Percentiles rank a stretch among this genome's conserved stretches.
Conservation (phyloP, 2,797 vertebrate species). For the Bovichtus diacanthus region DNA sequence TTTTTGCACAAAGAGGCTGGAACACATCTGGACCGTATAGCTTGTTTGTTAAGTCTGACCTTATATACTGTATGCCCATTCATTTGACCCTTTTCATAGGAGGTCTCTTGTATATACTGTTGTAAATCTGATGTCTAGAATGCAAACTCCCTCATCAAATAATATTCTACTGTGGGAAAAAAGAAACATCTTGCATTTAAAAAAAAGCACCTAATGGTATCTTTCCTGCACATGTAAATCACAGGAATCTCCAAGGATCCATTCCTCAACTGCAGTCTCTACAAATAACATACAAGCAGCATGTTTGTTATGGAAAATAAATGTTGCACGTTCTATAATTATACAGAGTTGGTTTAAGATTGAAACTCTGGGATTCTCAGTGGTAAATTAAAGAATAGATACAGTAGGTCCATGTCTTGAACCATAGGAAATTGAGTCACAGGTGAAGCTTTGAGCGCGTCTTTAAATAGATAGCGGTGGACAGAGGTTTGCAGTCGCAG, state of each 20-base stretch:
- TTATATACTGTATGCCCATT: not conserved
- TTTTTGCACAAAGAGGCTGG: not conserved
- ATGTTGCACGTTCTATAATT: not conserved
- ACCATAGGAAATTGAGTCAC: not conserved
- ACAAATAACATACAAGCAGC: not conserved
- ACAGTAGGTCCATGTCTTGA: not conserved
- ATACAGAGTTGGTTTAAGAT: not conserved
- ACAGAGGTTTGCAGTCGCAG: conserved; percentile 1
- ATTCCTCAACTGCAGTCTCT: not conserved
- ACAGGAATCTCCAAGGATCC: not conserved
- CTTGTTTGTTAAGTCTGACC: not conserved
- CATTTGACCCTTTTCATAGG: not conserved
- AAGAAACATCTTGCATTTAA: not conserved
- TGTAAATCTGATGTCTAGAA: not conserved
- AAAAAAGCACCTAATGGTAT: not conserved
- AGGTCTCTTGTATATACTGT: not conserved
- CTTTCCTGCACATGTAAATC: conserved; percentile 4
- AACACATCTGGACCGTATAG: not conserved
- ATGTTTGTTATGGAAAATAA: not conserved
- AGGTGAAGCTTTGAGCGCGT: not conserved
- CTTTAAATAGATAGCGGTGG: not conserved
- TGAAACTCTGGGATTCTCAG: not conserved
- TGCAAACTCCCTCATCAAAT: not conserved
- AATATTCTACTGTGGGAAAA: not conserved
- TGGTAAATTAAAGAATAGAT: not conserved